Base-by-base conservation (phyloP, 2,797 vertebrate species). In the Lacerta viridis region DNA sequence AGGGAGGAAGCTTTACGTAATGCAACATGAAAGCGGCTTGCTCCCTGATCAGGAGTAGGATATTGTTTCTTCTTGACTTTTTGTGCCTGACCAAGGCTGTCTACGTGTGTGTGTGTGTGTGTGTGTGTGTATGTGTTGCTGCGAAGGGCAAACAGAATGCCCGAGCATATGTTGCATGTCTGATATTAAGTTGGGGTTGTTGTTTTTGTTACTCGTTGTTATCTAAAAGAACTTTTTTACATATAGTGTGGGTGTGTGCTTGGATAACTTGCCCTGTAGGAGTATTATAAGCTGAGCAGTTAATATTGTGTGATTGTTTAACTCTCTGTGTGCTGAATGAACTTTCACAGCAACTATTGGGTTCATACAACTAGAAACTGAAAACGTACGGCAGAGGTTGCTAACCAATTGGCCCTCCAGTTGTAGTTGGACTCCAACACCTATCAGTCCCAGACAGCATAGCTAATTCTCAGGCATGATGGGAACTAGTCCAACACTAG, bases 1-100 rank as follows among this genome's bases (percentile, higher is more conserved):
- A 68, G 61, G 84, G 88, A 89, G 88, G 88, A 89, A 89, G 84
- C 72, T 89, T 81, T 89, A 86, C 33, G 33, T 86, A 85, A 85
- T 81, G 79, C 46, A 68, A 86, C 84, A 86, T 89, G 84, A 86
- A 86, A 89, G 71, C 76, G 71, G 50, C 27, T 69, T 86, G 84
- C 71, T 81, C 17, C 84, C 85, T 72, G 68, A 41, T 86, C 88
- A 77, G 76, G 75, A 77, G 75, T 27, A 88, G 77, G 69, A 82
- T 74, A 86, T 89, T 89, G 79, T 86, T 89, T 33, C 41, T 85
- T 89, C 79, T 55, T 82, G 69, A 46, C 71, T 72, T 83, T 33
- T 55, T 75, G 79, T 81, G 80, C 71, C 69, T 41, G 29, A 76
- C 55, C 55, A 81, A 74, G 17, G 55, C 39, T 75, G 39, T 75